Evolutionary conservation across 2,113 vertebrate species (phyloP), one percentile per base, ranked within the genome.

Genomic region (Calidris pugnax): DNA sequence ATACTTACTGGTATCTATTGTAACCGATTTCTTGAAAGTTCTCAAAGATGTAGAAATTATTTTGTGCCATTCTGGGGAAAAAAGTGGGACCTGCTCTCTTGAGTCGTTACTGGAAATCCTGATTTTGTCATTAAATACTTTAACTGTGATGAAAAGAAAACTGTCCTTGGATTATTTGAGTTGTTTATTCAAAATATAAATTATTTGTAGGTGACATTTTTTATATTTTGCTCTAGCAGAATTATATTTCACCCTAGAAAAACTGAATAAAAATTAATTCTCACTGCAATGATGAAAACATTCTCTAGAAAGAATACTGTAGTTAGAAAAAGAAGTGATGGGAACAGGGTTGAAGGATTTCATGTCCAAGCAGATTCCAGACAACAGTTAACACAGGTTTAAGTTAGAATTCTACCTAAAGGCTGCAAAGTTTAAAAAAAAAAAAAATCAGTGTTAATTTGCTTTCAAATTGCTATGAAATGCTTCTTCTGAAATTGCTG

Each of bases 51-150:
- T 97, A 96, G 90, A 92, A 92, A 92, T 68, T 91, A 87, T 95
- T 97, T 95, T 97, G 82, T 98, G 97, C 96, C 83, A 89, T 96
- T 97, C 84, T 68, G 47, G 35, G 56, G 66, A 72, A 47, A 76
- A 94, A 90, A 92, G 87, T 88, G 76, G 88, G 89, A 97, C 80
- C 76, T 95, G 74, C 87, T 98, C 72, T 97, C 48, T 95, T 92
- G 87, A 88, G 93, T 97, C 83, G 84, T 92, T 97, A 92, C 94
- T 97, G 92, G 96, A 97, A 97, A 94, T 33, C 73, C 78, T 85
- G 66, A 81, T 95, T 98, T 98, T 97, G 84, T 98, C 97, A 98
- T 98, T 98, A 98, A 98, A 98, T 89, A 96, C 95, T 98, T 96
- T 79, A 97, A 97, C 79, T 98, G 96, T 98, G 97, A 97, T 93